phyloP scores from a whole-genome alignment of 2,888 invertebrate species.

The Cataglyphis livida region DNA sequence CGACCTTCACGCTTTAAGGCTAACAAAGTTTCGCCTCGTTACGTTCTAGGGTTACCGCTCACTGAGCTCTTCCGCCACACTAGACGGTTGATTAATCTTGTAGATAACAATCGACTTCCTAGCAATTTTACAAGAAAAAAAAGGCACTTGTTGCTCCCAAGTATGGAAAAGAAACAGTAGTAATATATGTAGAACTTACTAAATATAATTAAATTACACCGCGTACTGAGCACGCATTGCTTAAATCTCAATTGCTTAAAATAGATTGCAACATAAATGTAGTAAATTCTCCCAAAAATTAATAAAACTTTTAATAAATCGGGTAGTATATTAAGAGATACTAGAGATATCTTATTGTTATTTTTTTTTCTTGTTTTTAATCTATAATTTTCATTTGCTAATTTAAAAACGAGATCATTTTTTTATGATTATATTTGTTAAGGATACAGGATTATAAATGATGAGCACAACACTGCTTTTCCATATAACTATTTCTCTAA shows the following conservation, averaged over 20 bases:
- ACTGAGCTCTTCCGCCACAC: slow-evolving; percentile 50
- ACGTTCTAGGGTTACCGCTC: slow-evolving; percentile 66
- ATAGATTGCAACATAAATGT: background rate
- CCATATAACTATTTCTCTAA: slow-evolving; percentile 26
- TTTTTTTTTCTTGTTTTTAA: background rate
- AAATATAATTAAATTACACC: slow-evolving; percentile 37
- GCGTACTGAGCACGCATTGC: slow-evolving; percentile 9
- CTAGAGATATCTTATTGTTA: background rate
- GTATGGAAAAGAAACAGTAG: background rate
- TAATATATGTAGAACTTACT: background rate
- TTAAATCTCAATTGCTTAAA: background rate
- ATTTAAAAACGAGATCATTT: background rate
- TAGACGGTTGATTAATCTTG: slow-evolving; percentile 72
- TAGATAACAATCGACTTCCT: slow-evolving; percentile 67
- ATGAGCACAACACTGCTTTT: slow-evolving; percentile 1
- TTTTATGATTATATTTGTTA: background rate
- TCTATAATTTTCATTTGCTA: background rate
- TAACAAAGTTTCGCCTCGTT: slow-evolving; percentile 78
- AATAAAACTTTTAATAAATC: slow-evolving; percentile 26
- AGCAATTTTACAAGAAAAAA: slow-evolving; percentile 62
- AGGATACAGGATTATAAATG: background rate
- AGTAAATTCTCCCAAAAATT: background rate
- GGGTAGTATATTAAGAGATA: background rate
- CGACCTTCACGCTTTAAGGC: slow-evolving; percentile 69
- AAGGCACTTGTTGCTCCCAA: slow-evolving; percentile 69